phyloP scores from a whole-genome alignment of 2,113 vertebrate genomes.

The Tamias sibiricus region DNA sequence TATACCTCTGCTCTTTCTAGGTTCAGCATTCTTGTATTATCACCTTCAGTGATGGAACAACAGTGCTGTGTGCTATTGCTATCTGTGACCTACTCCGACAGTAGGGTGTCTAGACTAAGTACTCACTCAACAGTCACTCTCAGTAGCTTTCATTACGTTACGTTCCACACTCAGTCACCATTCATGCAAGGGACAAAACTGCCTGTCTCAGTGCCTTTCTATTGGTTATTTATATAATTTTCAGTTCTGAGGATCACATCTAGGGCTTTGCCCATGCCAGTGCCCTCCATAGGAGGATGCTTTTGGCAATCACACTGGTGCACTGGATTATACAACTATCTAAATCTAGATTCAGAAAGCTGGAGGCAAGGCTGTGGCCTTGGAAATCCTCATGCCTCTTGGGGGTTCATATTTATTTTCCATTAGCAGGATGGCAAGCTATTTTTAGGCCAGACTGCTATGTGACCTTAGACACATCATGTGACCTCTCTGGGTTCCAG shows the following conservation, averaged over 20 bases:
- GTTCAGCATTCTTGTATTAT: accelerated
- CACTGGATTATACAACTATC: no score
- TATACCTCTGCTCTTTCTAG: background rate
- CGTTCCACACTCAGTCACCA: accelerated
- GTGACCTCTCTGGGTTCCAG: background rate
- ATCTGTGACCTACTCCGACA: no score
- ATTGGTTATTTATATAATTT: background rate
- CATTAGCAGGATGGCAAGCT: background rate
- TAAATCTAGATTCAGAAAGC: background rate
- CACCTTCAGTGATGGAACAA: accelerated
- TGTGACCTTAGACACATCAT: constrained; percentile 11
- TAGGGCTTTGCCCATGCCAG: background rate
- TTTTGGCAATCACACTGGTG: accelerated
- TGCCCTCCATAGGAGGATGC: background rate
- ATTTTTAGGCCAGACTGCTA: background rate
- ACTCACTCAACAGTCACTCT: background rate
- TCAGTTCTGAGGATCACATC: background rate
- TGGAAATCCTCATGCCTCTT: background rate
- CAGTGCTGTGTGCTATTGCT: accelerated
- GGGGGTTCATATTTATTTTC: background rate
- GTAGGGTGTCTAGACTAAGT: background rate
- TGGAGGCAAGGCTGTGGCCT: background rate
- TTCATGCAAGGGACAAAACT: accelerated
- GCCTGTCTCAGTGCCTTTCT: accelerated
- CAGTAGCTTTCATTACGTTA: no score